Conservation (phyloP, 2,113 vertebrate species). For the Antechinus stuartii region DNA sequence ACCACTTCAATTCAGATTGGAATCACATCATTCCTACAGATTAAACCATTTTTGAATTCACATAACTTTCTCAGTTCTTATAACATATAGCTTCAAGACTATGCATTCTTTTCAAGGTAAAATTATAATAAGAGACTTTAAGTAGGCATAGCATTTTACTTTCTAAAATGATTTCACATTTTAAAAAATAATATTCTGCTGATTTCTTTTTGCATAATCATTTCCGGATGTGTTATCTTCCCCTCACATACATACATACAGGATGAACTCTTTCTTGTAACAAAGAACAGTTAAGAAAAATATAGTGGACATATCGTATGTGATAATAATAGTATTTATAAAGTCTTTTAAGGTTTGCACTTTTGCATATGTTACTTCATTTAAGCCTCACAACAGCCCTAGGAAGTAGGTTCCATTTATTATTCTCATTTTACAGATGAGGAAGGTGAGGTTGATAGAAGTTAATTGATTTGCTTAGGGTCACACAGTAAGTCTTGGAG, state of each 20-base stretch:
- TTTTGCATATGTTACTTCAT: not conserved
- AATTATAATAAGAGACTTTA: not conserved
- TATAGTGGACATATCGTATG: not conserved
- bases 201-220: not conserved
- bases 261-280: not conserved
- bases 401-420: not conserved
- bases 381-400: not conserved
- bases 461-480: not conserved
- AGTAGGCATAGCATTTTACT: not conserved
- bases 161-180: not conserved
- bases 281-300: not conserved
- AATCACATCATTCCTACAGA: not conserved
- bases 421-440: not conserved
- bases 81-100: not conserved
- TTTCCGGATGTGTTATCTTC: not conserved
- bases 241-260: not conserved
- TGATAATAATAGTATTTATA: not conserved
- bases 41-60: not conserved
- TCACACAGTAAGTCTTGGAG: not conserved
- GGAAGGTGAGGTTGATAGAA: not conserved
- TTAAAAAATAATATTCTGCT: not conserved
- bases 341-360: not conserved
- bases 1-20: not conserved
- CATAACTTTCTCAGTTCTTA: not conserved
- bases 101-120: not conserved